phyloP scores from a whole-genome alignment of 2,888 invertebrate species.

The Lycophotia porphyrea region DNA sequence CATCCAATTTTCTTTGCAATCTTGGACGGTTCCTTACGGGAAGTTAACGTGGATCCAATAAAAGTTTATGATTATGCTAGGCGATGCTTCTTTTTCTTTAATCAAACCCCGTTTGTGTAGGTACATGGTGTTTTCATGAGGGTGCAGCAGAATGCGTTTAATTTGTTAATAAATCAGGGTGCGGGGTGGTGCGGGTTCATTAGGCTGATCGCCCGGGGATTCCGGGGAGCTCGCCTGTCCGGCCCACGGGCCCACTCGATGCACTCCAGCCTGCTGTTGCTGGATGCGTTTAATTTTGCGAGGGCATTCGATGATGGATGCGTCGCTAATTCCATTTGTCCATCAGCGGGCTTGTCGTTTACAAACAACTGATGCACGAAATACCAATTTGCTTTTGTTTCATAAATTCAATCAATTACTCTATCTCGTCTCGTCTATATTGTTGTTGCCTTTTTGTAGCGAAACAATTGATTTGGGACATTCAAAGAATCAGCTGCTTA shows the following conservation, averaged over 20 bases:
- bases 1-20: slow-evolving; percentile 45
- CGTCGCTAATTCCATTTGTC: slow-evolving; percentile 76
- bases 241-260: slow-evolving; percentile 84
- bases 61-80: slow-evolving; percentile 47
- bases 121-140: slow-evolving; percentile 78
- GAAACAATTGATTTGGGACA: slow-evolving; percentile 25
- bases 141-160: slow-evolving; percentile 90
- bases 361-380: slow-evolving; percentile 55
- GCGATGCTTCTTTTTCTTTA: slow-evolving; percentile 52
- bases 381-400: slow-evolving; percentile 62
- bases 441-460: slow-evolving; percentile 10
- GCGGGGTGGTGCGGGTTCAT: slow-evolving; percentile 88
- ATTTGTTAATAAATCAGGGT: slow-evolving; percentile 90
- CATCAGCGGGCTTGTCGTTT: slow-evolving; percentile 63
- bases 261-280: slow-evolving; percentile 78
- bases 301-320: slow-evolving; percentile 81
- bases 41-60: slow-evolving; percentile 50
- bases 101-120: slow-evolving; percentile 47
- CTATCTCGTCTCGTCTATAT: too few relatives aligned
- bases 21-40: slow-evolving; percentile 28
- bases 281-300: slow-evolving; percentile 84
- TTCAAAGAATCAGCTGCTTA: slow-evolving; percentile 21
- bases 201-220: slow-evolving; percentile 88
- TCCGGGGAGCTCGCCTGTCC: slow-evolving; percentile 81
- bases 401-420: slow-evolving; percentile 43